Evolutionary conservation across 1,140 invertebrate species (phyloP), one percentile per base, ranked within the genome.

Genomic region (Drusus annulatus): DNA sequence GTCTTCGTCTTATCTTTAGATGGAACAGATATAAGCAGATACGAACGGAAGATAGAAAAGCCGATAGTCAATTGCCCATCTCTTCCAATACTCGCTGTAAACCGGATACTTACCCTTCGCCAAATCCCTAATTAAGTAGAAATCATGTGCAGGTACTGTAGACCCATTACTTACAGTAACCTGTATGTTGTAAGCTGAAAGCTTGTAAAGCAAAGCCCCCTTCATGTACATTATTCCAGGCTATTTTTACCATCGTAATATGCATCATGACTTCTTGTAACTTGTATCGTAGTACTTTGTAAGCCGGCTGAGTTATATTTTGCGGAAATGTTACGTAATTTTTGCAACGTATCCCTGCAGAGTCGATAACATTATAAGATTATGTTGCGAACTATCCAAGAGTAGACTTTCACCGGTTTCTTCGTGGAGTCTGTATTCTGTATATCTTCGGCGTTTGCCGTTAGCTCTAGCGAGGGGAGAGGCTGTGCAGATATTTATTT

Each of bases 281-380:
- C 62, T 25, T 28, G 10, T 28, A 15, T 31, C 15, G 15, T 31
- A 16, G 8, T n/a, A 28, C 21, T n/a, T n/a, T 25, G 28, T 8
- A n/a, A 65, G 21, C 13, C 23, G 13, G 15, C 23, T 16, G 21
- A 25, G 3, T 63, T 28, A 25, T 63, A 31, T 63, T 63, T 51
- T 52, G 51, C n/a, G 68, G 50, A 52, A 71, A 71, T 71, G 68
- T 52, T 71, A 23, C 19, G 17, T 28, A 17, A 10, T 15, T 71
- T 71, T 51, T 51, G 17, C 45, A 51, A 71, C 51, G 25, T 54
- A 51, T 71, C 68, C 23, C 68, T 71, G 28, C 19, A 71, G 68
- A 51, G 17, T 50, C 36, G 45, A 71, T 23, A 71, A 52, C 68
- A 52, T 23, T 16, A 71, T 54, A 25, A 52, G 19, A 71, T 51